Evolutionary conservation across 1,140 invertebrate species (phyloP), one percentile per base, ranked within the genome.

Genomic region (Procambarus clarkii): DNA sequence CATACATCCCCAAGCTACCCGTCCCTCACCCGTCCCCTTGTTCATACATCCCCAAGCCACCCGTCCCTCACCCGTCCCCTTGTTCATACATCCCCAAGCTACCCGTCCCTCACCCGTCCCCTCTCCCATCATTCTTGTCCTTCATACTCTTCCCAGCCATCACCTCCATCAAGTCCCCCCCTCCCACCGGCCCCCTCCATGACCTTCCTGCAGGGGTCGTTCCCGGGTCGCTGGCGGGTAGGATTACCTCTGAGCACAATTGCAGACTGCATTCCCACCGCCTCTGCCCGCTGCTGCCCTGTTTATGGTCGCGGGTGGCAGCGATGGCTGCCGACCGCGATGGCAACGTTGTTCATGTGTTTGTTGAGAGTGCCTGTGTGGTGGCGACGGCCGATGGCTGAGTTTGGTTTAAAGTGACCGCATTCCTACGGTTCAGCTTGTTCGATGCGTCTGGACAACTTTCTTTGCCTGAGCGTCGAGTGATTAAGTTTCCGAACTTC

Each of bases 171-270:
- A 74, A 48, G 9, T 15, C 46, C 34, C 46, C 34, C 0, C 64
- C 85, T 60, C 34, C 4, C 50, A 18, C 50, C 60, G 13, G 15
- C 77, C 45, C 77, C 74, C 15, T 45, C 46, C 34, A 18, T 4
- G 44, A 34, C 44, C 82, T 8, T n/a, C 64, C 24, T 45, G 21
- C 50, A 54, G 13, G 50, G 50, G 13, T 8, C 13, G 50, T 54
- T 34, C 13, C 48, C 45, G 18, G 45, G 45, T n/a, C 77, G 7
- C 21, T 18, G 76, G 9, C 50, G 86, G 15, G 7, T 88, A 18
- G 76, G 54, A 60, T 80, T 88, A 88, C 86, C 76, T 80, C 24
- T 88, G 86, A 88, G 58, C 86, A 88, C 86, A 79, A 88, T 79
- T 79, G 77, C 76, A 88, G 76, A 77, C 78, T 64, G 77, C 76